A percentile compares a stretch with the other conserved stretches of the same genome.
Evolutionary conservation across 2,113 vertebrate species (phyloP).

Genomic region (Chaetura pelagica): DNA sequence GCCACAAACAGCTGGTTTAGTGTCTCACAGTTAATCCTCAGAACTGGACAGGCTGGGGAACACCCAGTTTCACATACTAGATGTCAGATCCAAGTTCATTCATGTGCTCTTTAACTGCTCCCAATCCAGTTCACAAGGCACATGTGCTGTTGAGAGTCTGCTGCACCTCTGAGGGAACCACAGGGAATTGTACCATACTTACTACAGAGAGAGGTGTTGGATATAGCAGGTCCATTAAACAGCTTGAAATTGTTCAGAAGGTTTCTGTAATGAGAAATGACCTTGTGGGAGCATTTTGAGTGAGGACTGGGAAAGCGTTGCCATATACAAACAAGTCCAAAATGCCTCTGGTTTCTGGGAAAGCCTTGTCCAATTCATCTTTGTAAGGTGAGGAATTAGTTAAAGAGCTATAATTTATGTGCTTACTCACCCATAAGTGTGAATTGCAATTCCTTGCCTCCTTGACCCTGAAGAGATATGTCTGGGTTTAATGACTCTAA

Average conservation of each 20-base stretch:
- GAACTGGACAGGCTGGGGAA: background rate
- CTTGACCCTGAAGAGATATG: slow-evolving; percentile 17
- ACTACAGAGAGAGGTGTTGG: background rate
- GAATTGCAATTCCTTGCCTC: slow-evolving; percentile 17
- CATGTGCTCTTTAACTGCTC: background rate
- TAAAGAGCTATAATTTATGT: slow-evolving; percentile 38
- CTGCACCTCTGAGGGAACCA: background rate
- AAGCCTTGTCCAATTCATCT: slow-evolving; percentile 29
- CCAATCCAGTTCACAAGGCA: background rate
- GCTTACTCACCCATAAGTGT: slow-evolving; percentile 5
- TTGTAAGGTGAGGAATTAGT: slow-evolving; percentile 34
- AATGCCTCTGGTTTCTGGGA: slow-evolving; percentile 11
- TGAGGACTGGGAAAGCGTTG: background rate
- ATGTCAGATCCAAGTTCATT: background rate
- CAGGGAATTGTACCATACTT: background rate
- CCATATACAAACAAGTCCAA: background rate
- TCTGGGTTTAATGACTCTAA: slow-evolving; percentile 23
- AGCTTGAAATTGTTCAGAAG: slow-evolving; percentile 4
- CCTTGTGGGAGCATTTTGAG: background rate
- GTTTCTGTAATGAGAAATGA: slow-evolving; percentile 14
- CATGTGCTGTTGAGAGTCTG: background rate
- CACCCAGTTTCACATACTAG: background rate
- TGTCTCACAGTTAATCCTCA: background rate
- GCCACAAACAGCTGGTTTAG: background rate
- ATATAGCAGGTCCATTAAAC: background rate